Percentiles rank a stretch among this genome's conserved stretches.
Evolutionary conservation across 2,888 invertebrate genomes (phyloP).

Genomic region (Morpho achilles): DNA sequence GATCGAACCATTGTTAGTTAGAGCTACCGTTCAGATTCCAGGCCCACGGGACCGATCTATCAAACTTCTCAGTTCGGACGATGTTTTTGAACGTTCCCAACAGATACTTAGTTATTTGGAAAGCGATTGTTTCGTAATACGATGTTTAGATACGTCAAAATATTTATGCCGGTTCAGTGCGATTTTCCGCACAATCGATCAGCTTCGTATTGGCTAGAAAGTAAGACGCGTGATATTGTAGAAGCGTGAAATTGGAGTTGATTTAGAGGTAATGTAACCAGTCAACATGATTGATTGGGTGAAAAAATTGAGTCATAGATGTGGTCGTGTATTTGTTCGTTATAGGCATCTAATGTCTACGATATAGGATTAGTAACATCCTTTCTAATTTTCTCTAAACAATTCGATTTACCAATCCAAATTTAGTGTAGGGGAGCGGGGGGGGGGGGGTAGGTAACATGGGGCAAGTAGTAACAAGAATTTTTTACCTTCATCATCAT

Average conservation of each 20-base stretch:
- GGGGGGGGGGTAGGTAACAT: too few relatives aligned
- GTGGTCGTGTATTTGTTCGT: neutral
- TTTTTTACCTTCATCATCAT: too few relatives aligned
- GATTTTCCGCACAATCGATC: conserved; percentile 73
- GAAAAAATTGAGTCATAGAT: conserved; percentile 22
- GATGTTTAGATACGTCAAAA: conserved; percentile 67
- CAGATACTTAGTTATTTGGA: conserved; percentile 47
- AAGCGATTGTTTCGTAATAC: conserved; percentile 73
- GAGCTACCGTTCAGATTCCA: conserved; percentile 51
- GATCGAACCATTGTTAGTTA: conserved; percentile 26
- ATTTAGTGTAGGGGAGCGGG: too few relatives aligned
- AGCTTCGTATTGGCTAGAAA: conserved; percentile 41
- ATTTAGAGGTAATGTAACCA: conserved; percentile 47
- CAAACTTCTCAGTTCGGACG: conserved; percentile 59
- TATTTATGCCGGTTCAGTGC: conserved; percentile 66
- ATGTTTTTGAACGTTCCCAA: conserved; percentile 56
- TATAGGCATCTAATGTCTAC: neutral
- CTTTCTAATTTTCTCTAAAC: neutral
- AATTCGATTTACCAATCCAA: too few relatives aligned
- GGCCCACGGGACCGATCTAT: conserved; percentile 70
- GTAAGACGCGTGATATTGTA: conserved; percentile 46
- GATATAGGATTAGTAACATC: neutral
- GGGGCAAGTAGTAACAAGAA: too few relatives aligned
- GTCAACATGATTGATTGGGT: conserved; percentile 37
- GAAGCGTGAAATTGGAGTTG: conserved; percentile 65